Evolutionary conservation across 1,140 invertebrate species (phyloP), one percentile per base, ranked within the genome.

Genomic region (Rhizoglyphus robini): DNA sequence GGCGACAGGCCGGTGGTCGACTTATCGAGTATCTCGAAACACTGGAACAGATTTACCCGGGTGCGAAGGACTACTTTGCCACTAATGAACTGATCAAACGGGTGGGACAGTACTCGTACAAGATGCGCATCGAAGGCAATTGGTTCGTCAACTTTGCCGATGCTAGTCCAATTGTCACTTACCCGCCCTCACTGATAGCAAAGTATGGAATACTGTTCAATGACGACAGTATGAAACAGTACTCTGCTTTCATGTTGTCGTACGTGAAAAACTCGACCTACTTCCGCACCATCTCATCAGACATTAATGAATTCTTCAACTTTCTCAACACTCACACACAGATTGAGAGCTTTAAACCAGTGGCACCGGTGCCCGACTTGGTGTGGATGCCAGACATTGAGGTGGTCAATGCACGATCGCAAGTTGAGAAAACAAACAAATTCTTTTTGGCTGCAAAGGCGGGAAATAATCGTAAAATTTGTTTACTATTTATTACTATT

Each of bases 141-240:
- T 13, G 47, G 23, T 62, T 62, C 23, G 60, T 62, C 51, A 62
- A 65, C 60, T 62, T 62, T 62, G 41, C 60, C 23, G 60, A 62
- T 27, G n/a, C 60, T n/a, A 13, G 11, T 62, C 8, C 8, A 15
- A 62, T 13, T 11, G 11, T 62, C 60, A 65, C 62, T 13, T 48
- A 41, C 51, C 8, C 11, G 11, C 60, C 60, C n/a, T 47, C 60
- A 27, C 41, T 62, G 11, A 23, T 62, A 13, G 11, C n/a, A 11
- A 57, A n/a, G n/a, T 62, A 62, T 63, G 60, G 60, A 41, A 57
- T 11, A 23, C 18, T 62, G 30, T 62, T 62, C 30, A 65, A 62
- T 23, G 60, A 64, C 62, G 4, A 65, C 4, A 27, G 8, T 36
- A 64, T 64, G 62, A 64, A 64, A 36, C 61, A 64, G 54, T 64